Percentiles rank a stretch among this genome's conserved stretches.
phyloP scores from a whole-genome alignment of 2,113 vertebrate species.

The Archocentrus centrarchus region DNA sequence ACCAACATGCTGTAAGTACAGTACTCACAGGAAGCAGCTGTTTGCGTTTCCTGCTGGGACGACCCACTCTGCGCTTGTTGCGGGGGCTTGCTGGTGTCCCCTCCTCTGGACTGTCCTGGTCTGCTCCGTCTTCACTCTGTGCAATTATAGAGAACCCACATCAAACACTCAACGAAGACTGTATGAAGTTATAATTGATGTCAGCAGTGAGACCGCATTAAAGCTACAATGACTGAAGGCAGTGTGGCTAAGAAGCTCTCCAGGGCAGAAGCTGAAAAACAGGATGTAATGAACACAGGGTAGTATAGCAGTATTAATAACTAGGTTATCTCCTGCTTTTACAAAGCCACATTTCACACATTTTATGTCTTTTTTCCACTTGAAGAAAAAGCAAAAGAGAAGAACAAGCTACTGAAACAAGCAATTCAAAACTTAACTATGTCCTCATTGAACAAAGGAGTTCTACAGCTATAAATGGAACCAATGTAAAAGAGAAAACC shows the following conservation, averaged over 20 bases:
- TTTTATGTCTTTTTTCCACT: not conserved
- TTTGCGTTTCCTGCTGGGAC: conserved; percentile 91
- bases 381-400: not conserved
- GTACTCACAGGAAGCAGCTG: conserved; percentile 84
- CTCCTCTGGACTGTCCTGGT: conserved; percentile 87
- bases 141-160: conserved; percentile 45
- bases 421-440: not conserved
- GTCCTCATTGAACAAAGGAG: conserved; percentile 27
- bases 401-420: not conserved
- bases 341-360: not conserved
- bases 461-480: not conserved
- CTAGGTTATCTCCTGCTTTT: not conserved
- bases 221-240: conserved; percentile 12
- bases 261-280: not conserved
- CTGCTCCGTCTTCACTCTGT: conserved; percentile 87
- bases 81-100: conserved; percentile 86
- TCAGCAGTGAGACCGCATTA: conserved; percentile 27
- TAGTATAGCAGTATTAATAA: not conserved
- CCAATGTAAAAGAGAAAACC: conserved; percentile 19
- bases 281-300: not conserved
- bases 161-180: conserved; percentile 41
- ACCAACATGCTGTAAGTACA: conserved; percentile 39
- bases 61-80: conserved; percentile 87
- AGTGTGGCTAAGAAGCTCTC: not conserved
- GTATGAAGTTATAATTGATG: conserved; percentile 33